Base-by-base conservation (phyloP, 2,797 vertebrate species). In the Neosilurus hyrtlii region DNA sequence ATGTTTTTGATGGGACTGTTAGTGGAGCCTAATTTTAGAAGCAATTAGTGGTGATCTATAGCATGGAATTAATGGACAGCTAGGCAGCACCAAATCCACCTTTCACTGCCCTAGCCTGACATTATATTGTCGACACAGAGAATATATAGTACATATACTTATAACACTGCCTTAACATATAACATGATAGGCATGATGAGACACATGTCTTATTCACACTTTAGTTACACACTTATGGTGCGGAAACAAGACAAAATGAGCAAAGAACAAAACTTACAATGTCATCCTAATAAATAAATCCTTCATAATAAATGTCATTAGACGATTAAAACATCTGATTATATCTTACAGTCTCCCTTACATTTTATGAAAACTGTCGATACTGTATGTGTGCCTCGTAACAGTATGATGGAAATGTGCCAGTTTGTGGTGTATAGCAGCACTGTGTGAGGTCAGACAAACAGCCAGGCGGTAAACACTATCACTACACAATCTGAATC, bases 1-100 rank as follows among this genome's bases (percentile, higher is more conserved):
- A 86, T 82, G 81, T 87, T 68, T 83, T 87, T 86, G 87, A 90
- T 88, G 78, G 35, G 86, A 84, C 86, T 85, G 70, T 72, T 30
- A 80, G 87, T 61, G 84, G 68, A 37, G 79, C 86, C 89, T 91
- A 91, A 90, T 92, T 89, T 90, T 90, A 91, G 90, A 84, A 85
- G 84, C 89, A 92, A 91, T 92, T 91, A 91, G 85, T 72, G 49
- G 89, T 68, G 82, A 86, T 84, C 79, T 84, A 88, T 88, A 86
- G 86, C 62, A 87, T 52, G 76, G 14, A 66, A 82, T 66, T 88
- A 77, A 88, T 83, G 78, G 86, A 82, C 86, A 87, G 82, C 73
- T 66, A 85, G 84, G 88, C 85, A 88, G 84, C 84, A 82, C 85
- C 24, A 59, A 61, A n/a, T 5, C 49, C 9, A 26, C 70, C 70